A percentile compares a stretch with the other conserved stretches of the same genome.
Conservation (phyloP, 2,797 vertebrate genomes). For the Poecilia velifera region DNA sequence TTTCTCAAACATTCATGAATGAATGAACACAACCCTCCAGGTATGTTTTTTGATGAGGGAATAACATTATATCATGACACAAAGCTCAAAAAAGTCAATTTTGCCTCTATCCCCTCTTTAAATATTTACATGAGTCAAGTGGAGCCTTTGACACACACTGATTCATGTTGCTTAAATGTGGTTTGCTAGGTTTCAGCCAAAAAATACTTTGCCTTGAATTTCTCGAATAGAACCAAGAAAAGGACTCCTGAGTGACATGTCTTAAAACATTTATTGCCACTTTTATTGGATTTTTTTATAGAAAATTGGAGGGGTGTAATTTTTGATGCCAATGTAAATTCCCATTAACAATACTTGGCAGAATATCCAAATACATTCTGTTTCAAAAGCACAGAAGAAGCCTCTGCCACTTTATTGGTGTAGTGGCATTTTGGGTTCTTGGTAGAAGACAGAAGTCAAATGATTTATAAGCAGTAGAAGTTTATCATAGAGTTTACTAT, state of each 20-base stretch:
- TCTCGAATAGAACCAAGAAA: background rate
- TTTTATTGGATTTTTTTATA: background rate
- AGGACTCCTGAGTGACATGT: background rate
- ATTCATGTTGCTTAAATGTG: background rate
- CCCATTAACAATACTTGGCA: background rate
- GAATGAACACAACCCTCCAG: background rate
- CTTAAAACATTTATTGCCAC: background rate
- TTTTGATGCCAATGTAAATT: background rate
- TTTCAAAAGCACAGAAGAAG: background rate
- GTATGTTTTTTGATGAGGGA: background rate
- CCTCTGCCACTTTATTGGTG: background rate
- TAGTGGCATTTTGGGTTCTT: background rate
- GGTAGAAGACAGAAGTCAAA: background rate
- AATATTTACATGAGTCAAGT: background rate
- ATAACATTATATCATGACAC: background rate
- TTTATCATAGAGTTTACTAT: no score
- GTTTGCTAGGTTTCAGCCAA: background rate
- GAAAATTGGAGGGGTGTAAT: background rate
- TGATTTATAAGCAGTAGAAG: no score
- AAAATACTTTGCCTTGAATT: background rate
- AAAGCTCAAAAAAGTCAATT: background rate
- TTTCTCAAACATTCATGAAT: constrained; percentile 1
- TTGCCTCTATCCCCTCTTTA: background rate
- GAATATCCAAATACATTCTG: background rate
- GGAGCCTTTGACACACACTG: background rate